Evolutionary conservation across 2,888 invertebrate genomes (phyloP).

Genomic region (Dugesia japonica): DNA sequence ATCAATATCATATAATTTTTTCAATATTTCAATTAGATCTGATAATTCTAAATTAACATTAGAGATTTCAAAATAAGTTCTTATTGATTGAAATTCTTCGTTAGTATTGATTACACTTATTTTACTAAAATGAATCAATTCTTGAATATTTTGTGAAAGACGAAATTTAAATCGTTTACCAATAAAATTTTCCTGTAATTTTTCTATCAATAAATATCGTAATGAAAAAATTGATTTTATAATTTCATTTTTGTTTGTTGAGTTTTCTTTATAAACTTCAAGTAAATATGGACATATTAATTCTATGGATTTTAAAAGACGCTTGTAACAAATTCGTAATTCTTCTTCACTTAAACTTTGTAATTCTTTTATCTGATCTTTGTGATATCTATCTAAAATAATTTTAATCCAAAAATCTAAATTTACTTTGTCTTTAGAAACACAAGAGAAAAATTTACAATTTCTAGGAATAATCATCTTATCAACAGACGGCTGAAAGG

Average conservation of each 20-base stretch:
- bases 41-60: not conserved
- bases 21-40: not conserved
- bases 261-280: not conserved
- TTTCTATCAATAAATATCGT: not conserved
- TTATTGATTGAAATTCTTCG: not conserved
- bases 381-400: not conserved
- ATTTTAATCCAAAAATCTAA: slow-evolving; percentile 5
- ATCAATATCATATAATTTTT: not conserved
- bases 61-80: not conserved
- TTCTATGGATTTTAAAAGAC: not conserved
- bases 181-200: not conserved
- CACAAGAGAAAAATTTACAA: not conserved
- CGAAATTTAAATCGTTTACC: not conserved
- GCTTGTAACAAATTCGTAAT: not conserved
- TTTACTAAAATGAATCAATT: not conserved
- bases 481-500: not conserved
- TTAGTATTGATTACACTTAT: not conserved
- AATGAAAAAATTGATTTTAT: not conserved
- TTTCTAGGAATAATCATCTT: not conserved
- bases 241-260: not conserved
- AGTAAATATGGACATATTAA: not conserved
- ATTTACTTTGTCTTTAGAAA: not conserved
- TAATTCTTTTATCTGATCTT: not conserved
- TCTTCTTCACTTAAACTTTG: not conserved
- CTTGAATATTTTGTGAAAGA: too few species aligned